Percentiles rank a stretch among this genome's conserved stretches.
Evolutionary conservation across 2,888 invertebrate genomes (phyloP).

Genomic region (Clepsis dumicolana): DNA sequence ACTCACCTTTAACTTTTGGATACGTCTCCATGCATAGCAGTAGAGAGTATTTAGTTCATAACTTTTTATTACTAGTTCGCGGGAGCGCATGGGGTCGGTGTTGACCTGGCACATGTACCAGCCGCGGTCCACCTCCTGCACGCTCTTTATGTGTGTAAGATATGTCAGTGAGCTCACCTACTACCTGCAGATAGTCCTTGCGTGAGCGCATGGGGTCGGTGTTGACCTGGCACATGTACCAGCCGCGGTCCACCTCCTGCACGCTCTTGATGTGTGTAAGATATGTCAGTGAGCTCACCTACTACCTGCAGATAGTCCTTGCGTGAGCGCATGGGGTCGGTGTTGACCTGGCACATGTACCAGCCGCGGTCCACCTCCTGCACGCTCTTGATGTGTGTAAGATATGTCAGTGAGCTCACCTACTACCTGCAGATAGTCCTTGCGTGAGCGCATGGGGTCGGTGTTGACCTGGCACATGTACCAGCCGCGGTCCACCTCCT

Average conservation of each 20-base stretch:
- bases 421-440: too few relatives aligned
- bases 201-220: too few relatives aligned
- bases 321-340: conserved; percentile 96
- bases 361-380: conserved; percentile 95
- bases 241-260: conserved; percentile 94
- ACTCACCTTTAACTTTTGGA: too few relatives aligned
- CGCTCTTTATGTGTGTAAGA: conserved; percentile 86
- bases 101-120: conserved; percentile 98
- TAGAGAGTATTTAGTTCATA: too few relatives aligned
- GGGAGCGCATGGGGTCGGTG: conserved; percentile 96
- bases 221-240: conserved; percentile 93
- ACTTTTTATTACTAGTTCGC: too few relatives aligned
- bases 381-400: conserved; percentile 95
- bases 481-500: neutral
- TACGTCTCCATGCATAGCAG: too few relatives aligned
- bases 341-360: conserved; percentile 97
- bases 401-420: too few relatives aligned
- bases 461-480: conserved; percentile 97
- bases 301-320: conserved; percentile 97
- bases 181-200: conserved; percentile 90
- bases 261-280: conserved; percentile 89
- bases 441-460: conserved; percentile 97
- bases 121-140: conserved; percentile 94
- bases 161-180: conserved; percentile 87
- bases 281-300: conserved; percentile 87